phyloP scores from a whole-genome alignment of 2,113 vertebrate genomes.

The Ptilonorhynchus violaceus region DNA sequence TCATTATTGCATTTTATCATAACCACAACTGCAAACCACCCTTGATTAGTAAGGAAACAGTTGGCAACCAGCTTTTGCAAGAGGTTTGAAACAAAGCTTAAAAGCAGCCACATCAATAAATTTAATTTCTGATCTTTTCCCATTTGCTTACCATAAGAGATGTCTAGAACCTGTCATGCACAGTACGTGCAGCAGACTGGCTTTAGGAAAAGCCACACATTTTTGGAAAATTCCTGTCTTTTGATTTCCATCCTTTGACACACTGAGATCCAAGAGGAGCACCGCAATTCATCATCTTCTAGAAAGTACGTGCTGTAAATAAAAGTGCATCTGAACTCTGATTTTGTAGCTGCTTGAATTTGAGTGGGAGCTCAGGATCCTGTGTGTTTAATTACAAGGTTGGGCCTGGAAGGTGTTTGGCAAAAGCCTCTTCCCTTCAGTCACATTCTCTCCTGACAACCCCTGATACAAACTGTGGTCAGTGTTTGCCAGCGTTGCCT shows the following conservation, averaged over 20 bases:
- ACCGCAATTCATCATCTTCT: rapidly evolving
- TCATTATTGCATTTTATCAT: background rate
- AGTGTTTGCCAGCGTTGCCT: background rate
- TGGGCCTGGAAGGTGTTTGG: background rate
- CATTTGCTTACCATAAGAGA: rapidly evolving
- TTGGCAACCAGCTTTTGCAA: background rate
- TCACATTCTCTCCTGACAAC: background rate
- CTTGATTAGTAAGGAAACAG: background rate
- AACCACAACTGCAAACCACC: background rate
- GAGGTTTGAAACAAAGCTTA: background rate
- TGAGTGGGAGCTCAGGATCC: background rate
- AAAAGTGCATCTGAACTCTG: background rate
- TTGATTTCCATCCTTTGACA: background rate
- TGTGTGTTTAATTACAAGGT: background rate
- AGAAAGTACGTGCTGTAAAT: background rate
- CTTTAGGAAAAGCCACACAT: background rate
- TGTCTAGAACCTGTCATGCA: background rate
- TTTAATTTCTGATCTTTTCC: background rate
- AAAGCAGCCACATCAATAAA: background rate
- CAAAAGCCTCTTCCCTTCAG: background rate
- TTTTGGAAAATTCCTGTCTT: background rate
- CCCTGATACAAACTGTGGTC: background rate
- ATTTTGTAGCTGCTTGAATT: background rate
- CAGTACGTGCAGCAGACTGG: background rate
- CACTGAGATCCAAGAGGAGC: background rate